Percentiles rank a stretch among this genome's conserved stretches.
Conservation (phyloP, 2,797 vertebrate genomes). For the Mallotus villosus region DNA sequence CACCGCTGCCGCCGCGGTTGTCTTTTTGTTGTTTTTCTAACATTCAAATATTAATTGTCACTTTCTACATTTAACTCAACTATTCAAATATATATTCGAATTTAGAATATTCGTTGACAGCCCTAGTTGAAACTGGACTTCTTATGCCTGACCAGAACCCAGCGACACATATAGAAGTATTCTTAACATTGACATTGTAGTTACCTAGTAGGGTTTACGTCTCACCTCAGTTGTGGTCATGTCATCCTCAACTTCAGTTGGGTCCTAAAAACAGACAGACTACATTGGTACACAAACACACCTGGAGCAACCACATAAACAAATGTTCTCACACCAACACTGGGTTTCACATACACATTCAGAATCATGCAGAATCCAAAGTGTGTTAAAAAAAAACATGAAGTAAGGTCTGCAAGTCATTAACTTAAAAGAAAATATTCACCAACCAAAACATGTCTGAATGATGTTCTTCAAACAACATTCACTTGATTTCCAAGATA, state of each 20-base stretch:
- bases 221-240: conserved; percentile 79
- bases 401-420: neutral
- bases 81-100: no score
- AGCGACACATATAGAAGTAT: no score
- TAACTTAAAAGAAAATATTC: no score
- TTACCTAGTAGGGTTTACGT: neutral
- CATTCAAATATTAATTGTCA: no score
- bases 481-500: neutral
- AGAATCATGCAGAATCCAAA: neutral
- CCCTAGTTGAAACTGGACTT: no score
- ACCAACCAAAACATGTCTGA: neutral
- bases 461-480: neutral
- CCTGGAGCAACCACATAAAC: neutral
- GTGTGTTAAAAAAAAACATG: neutral
- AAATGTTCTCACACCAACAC: neutral
- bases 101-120: no score
- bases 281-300: conserved; percentile 4
- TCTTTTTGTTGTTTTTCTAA: no score
- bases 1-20: no score
- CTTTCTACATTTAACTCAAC: no score
- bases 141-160: no score
- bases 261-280: conserved; percentile 62
- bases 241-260: conserved; percentile 75
- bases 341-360: neutral
- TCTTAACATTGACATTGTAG: neutral